Base-by-base conservation (phyloP, 1,140 invertebrate species). In the Cepaea nemoralis region DNA sequence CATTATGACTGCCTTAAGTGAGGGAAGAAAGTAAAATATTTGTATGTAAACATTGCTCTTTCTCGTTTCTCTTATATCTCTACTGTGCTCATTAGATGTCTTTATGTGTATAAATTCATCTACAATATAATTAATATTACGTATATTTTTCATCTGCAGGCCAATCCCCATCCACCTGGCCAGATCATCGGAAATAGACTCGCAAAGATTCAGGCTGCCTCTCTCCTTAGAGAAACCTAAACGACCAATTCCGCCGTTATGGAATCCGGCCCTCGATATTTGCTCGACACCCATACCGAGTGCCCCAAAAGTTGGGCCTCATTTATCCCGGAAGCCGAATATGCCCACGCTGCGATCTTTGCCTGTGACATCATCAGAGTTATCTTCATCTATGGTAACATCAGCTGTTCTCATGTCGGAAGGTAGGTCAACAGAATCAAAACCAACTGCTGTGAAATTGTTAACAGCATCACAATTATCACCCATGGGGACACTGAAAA, bases 261-360 rank as follows among this genome's bases (percentile, higher is more conserved):
- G 78, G 78, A 80, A 80, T 42, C 78, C 78, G 5, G 78, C 78
- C 31, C 69, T 80, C 33, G 78, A 80, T 63, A 27, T 80, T 10
- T 22, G 14, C 42, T 14, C 45, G 35, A 55, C 78, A 14, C 14
- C 78, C n/a, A 79, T 3, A 69, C 31, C 8, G 5, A 40, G 37
- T 37, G 42, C 31, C 31, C 6, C 37, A 27, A 35, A 39, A 31
- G 67, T 0, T 14, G 78, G 39, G 2, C 31, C 45, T 2, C 27
- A 6, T 0, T 0, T 16, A 12, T 39, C 24, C 16, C 10, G n/a
- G 12, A 37, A 33, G 14, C 63, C 3, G 14, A 24, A n/a, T 37
- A 45, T 63, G 16, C 16, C 39, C 3, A 19, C 27, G 10, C 8
- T 6, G 8, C 59, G 31, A 27, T 2, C 77, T 0, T 24, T 27